These are phyloP conservation scores for Campoletis raptor DNA, from an alignment of 2,888 invertebrate species.

Conservation along the genomic window DNA sequence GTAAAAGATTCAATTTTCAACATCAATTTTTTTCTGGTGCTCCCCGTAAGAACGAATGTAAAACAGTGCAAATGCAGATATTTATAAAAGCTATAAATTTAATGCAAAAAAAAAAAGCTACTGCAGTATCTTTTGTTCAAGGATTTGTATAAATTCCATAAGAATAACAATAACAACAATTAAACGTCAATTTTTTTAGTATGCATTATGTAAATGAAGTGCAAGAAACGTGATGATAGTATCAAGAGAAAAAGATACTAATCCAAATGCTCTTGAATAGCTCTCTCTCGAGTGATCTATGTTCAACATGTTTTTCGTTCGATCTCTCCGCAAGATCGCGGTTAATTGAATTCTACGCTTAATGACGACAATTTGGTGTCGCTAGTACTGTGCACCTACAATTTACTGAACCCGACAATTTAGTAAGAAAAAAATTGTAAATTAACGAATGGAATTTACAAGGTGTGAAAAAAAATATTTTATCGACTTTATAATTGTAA, in stretches of 20 bases:
- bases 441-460: not conserved
- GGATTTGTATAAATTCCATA: slow-evolving; percentile 8
- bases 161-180: slow-evolving; percentile 35
- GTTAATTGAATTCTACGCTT: slow-evolving; percentile 43
- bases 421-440: not conserved
- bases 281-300: slow-evolving; percentile 24
- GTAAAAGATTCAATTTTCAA: not conserved
- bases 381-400: not conserved
- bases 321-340: slow-evolving; percentile 54
- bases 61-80: not conserved
- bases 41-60: not conserved
- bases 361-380: slow-evolving; percentile 19
- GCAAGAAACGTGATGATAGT: slow-evolving; percentile 46
- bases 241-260: slow-evolving; percentile 38
- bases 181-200: slow-evolving; percentile 16
- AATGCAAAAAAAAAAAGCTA: not conserved
- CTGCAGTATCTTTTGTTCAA: not conserved
- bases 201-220: slow-evolving; percentile 34
- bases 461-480: slow-evolving; percentile 1
- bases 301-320: slow-evolving; percentile 25
- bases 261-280: slow-evolving; percentile 31
- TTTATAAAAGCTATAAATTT: not conserved
- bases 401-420: not conserved
- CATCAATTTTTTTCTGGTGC: not conserved
- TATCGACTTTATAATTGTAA: not conserved